Evolutionary conservation across 2,888 invertebrate genomes (phyloP), one percentile per base, ranked within the genome.

Genomic region (Endomychus coccineus): DNA sequence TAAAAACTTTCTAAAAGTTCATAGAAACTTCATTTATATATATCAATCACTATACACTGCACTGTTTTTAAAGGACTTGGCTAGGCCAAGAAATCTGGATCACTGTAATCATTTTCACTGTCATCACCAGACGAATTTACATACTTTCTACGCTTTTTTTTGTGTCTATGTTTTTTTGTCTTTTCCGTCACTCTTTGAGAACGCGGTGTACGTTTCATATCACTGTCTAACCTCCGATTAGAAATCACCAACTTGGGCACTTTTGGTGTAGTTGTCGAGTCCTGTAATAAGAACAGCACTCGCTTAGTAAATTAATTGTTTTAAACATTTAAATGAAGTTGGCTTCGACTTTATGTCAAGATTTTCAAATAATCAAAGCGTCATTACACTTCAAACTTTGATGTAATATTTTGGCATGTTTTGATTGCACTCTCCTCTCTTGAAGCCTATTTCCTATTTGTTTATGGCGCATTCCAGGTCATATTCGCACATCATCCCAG

Each of bases 81-180:
- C 58, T 65, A 66, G 59, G 64, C 65, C 61, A 63, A 58, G 46
- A 62, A 67, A 56, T 67, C 67, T 40, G 67, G 67, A 59, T 80
- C 80, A 68, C 79, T 80, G 61, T 66, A 74, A 61, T 79, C 75
- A 56, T 77, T 77, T 50, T 74, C 79, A 63, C 74, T 75, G 44
- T 80, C 80, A 43, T 75, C 75, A 43, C 73, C 74, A 6, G 74
- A 66, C 36, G 67, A 73, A 48, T 71, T 70, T 35, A 67, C 60
- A 33, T 71, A 61, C 56, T 70, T 70, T 64, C 71, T 70, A 44
- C 73, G 68, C 58, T 74, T 76, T 57, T 70, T 71, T 64, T 69
- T 70, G 51, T 68, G 67, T 50, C 65, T 62, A 46, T 67, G 66
- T 55, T 67, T 69, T 59, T 64, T 67, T 49, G 62, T 58, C 54